Conservation (phyloP, 2,113 vertebrate genomes). For the Serilophus lunatus region DNA sequence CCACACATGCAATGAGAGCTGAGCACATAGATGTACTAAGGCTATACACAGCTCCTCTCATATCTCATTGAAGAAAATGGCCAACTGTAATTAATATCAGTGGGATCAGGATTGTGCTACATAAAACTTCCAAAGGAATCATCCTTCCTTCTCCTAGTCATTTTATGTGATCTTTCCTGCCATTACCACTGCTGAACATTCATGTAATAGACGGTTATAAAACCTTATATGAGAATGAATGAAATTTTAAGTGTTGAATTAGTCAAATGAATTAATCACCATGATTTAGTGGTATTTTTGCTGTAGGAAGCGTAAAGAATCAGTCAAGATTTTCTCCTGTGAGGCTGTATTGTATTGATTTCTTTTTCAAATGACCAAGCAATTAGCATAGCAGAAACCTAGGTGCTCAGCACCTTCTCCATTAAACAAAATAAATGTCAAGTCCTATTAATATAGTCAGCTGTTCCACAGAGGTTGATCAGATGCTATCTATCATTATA, state of each 20-base stretch:
- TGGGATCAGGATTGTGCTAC: not conserved
- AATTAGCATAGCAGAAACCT: conserved; percentile 60
- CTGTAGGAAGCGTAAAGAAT: conserved; percentile 1
- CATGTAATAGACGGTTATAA: not conserved
- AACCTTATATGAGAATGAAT: conserved; percentile 14
- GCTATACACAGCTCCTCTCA: not conserved
- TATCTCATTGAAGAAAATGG: not conserved
- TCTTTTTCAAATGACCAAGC: conserved; percentile 52
- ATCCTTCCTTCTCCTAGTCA: not conserved
- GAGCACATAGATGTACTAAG: not conserved
- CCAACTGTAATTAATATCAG: not conserved
- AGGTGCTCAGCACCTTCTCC: conserved; percentile 45
- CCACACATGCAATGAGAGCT: not conserved
- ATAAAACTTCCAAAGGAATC: not conserved
- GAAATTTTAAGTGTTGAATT: conserved; percentile 36
- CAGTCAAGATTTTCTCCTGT: conserved; percentile 26
- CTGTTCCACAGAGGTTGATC: conserved; percentile 40
- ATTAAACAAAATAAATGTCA: conserved; percentile 58
- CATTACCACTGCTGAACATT: not conserved
- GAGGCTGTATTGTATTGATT: not conserved
- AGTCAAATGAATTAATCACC: conserved; percentile 19
- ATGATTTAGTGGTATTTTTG: conserved; percentile 8
- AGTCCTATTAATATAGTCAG: conserved; percentile 58
- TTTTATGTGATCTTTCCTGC: not conserved
- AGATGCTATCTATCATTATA: conserved; percentile 52